These are phyloP conservation scores for Aurelia aurita DNA, from an alignment of 30 jellyfish, hydroid and myxozoan species.

Conservation along the genomic window DNA sequence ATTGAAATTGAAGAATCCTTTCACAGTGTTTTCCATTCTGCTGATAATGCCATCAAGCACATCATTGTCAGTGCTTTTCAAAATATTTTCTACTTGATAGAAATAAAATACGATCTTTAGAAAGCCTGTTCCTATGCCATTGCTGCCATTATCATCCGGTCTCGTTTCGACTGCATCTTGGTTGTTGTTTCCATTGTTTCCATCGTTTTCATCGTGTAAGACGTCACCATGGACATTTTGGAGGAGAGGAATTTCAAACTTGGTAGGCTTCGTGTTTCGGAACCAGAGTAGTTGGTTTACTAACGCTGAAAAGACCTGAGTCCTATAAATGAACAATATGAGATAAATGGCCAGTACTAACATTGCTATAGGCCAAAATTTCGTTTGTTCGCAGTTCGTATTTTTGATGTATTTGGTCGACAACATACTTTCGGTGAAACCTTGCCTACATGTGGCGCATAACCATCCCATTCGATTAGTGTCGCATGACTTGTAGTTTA, in stretches of 20 bases:
- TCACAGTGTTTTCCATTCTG: neutral
- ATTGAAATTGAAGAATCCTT: conserved; percentile 2
- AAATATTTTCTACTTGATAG: conserved; percentile 17
- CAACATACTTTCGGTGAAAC: conserved; percentile 33
- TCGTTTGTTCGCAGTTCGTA: neutral
- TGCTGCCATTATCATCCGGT: neutral
- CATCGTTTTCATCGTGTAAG: too few relatives aligned
- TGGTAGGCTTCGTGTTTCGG: too few relatives aligned
- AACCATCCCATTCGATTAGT: conserved; percentile 31
- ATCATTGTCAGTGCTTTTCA: neutral
- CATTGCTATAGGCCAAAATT: conserved; percentile 35
- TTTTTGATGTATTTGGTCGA: conserved; percentile 28
- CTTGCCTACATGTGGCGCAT: conserved; percentile 44
- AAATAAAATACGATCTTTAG: conserved; percentile 23
- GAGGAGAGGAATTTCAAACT: too few relatives aligned
- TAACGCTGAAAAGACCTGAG: neutral
- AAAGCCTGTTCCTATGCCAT: conserved; percentile 1
- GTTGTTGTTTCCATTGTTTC: too few relatives aligned
- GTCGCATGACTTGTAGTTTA: conserved; percentile 36
- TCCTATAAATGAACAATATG: conserved; percentile 27
- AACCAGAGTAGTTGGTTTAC: too few relatives aligned
- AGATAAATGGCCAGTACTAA: neutral
- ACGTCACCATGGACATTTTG: too few relatives aligned
- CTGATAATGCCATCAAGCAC: neutral
- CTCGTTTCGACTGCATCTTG: neutral